A percentile compares a stretch with the other conserved stretches of the same genome.
Evolutionary conservation across 1,140 invertebrate species (phyloP).

Genomic region (Drosophila tristis): DNA sequence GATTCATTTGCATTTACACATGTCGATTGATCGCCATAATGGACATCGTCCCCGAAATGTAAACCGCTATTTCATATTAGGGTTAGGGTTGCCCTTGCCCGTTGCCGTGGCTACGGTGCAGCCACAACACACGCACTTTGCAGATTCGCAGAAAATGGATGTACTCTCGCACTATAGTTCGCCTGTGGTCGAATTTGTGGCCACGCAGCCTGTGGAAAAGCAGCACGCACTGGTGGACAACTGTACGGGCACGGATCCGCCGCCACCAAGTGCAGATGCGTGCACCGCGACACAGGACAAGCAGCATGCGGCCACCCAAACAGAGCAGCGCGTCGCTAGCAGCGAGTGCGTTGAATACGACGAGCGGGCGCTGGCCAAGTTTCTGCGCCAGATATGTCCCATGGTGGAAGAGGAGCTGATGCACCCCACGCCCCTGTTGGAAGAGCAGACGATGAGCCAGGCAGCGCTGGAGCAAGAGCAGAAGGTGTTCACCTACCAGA

Average conservation of each 20-base stretch:
- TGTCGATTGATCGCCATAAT: no score
- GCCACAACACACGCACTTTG: neutral
- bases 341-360: conserved; percentile 37
- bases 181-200: conserved; percentile 68
- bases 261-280: conserved; percentile 41
- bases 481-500: conserved; percentile 72
- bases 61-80: no score
- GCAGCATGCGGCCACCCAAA: conserved; percentile 59
- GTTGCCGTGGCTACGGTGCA: conserved; percentile 50
- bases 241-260: conserved; percentile 71
- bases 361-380: conserved; percentile 69
- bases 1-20: no score
- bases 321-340: conserved; percentile 37
- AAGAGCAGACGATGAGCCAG: conserved; percentile 40
- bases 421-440: conserved; percentile 65
- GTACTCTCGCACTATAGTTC: conserved; percentile 78
- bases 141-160: conserved; percentile 53
- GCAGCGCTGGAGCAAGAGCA: conserved; percentile 54
- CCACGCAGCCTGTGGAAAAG: conserved; percentile 62
- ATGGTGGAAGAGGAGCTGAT: conserved; percentile 68
- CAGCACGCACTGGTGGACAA: conserved; percentile 60
- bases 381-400: conserved; percentile 70
- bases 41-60: no score
- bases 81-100: neutral
- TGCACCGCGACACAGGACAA: conserved; percentile 48